A percentile compares a stretch with the other conserved stretches of the same genome.
phyloP scores from a whole-genome alignment of 1,140 invertebrate species.

The Heterodera carotae region DNA sequence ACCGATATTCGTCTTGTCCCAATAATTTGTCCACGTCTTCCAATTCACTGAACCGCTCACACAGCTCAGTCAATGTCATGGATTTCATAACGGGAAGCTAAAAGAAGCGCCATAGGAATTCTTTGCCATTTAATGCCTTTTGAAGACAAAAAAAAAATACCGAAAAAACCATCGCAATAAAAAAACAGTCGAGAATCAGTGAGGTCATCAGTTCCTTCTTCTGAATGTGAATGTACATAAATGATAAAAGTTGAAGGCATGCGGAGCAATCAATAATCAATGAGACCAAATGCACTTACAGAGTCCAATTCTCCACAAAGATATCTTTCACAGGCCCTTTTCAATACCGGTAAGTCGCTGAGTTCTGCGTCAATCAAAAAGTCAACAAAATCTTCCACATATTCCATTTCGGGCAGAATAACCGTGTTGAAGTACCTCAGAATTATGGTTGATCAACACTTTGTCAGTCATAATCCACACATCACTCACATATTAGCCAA shows the following conservation, averaged over 20 bases:
- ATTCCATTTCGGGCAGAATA: slow-evolving; percentile 59
- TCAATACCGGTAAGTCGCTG: slow-evolving; percentile 62
- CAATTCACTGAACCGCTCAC: slow-evolving; percentile 52
- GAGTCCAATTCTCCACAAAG: slow-evolving; percentile 62
- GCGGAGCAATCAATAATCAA: no score
- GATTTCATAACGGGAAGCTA: slow-evolving; percentile 64
- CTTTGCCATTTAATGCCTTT: background rate
- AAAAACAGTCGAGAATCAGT: slow-evolving; percentile 58
- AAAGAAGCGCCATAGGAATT: background rate
- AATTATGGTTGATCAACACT: no score
- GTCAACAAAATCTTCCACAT: slow-evolving; percentile 63
- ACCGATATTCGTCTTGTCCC: slow-evolving; percentile 63
- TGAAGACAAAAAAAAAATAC: background rate
- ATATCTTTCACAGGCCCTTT: slow-evolving; percentile 62
- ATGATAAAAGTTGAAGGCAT: slow-evolving; percentile 16
- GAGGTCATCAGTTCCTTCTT: slow-evolving; percentile 63
- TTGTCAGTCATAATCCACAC: background rate
- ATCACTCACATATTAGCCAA: slow-evolving; percentile 53
- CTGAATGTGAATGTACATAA: slow-evolving; percentile 35
- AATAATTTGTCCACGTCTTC: slow-evolving; percentile 53
- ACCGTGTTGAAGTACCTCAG: slow-evolving; percentile 61
- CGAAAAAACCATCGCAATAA: slow-evolving; percentile 61
- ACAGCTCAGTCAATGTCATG: slow-evolving; percentile 62
- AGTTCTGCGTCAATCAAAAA: slow-evolving; percentile 64
- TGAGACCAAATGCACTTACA: slow-evolving; percentile 45